These are phyloP conservation scores for Austrofundulus limnaeus DNA, from an alignment of 2,113 vertebrate genomes.

Conservation along the genomic window DNA sequence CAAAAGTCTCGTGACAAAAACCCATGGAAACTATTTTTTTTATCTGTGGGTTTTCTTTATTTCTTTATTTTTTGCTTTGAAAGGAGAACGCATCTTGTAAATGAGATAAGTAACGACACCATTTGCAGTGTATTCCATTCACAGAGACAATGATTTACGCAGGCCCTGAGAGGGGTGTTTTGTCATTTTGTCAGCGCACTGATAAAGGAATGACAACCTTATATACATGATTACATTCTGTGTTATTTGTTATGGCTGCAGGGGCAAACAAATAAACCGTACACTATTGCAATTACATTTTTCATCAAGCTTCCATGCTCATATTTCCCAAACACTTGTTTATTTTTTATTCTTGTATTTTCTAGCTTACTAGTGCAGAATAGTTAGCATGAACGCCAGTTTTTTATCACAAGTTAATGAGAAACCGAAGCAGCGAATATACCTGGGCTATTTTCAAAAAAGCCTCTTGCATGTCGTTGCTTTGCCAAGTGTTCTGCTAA, in stretches of 20 bases:
- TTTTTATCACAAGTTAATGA: conserved; percentile 69
- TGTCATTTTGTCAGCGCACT: conserved; percentile 72
- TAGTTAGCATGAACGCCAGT: conserved; percentile 48
- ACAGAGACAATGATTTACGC: conserved; percentile 66
- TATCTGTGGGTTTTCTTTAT: conserved; percentile 45
- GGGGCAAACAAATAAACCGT: conserved; percentile 74
- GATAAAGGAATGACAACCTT: conserved; percentile 76
- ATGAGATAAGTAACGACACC: conserved; percentile 65
- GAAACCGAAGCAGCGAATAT: conserved; percentile 63
- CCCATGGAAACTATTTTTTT: conserved; percentile 60
- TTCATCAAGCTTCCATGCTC: conserved; percentile 64
- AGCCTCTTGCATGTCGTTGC: conserved; percentile 65
- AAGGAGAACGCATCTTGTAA: conserved; percentile 61
- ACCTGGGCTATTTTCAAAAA: conserved; percentile 73
- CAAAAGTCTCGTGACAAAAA: conserved; percentile 69
- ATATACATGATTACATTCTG: conserved; percentile 75
- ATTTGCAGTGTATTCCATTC: conserved; percentile 39
- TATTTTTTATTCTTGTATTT: conserved; percentile 46
- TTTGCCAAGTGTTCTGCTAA: conserved; percentile 75
- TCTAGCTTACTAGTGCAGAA: conserved; percentile 38
- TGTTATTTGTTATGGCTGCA: conserved; percentile 73
- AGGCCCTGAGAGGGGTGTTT: conserved; percentile 67
- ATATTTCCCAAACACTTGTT: conserved; percentile 64
- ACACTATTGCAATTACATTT: conserved; percentile 74
- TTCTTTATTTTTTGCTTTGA: conserved; percentile 48